phyloP scores from a whole-genome alignment of 2,888 invertebrate genomes.

The Saturnia pavonia region DNA sequence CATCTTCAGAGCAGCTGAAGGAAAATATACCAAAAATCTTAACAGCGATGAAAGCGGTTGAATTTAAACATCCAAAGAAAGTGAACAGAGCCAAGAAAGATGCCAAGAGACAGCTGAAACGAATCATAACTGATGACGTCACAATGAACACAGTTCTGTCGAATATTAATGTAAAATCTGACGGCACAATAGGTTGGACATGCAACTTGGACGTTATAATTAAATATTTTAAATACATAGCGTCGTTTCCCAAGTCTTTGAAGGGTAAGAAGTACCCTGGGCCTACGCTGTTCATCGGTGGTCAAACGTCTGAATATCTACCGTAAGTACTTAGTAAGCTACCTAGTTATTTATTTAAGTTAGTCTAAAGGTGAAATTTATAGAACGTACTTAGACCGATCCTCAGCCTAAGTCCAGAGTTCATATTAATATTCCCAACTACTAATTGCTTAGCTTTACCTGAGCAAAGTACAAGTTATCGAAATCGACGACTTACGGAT shows the following conservation, averaged over 20 bases:
- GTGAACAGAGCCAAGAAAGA: conserved; percentile 44
- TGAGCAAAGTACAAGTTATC: too few relatives aligned
- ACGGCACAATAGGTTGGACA: conserved; percentile 84
- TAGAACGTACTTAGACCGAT: background rate
- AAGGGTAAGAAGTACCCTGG: conserved; percentile 73
- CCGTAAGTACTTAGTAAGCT: conserved; percentile 74
- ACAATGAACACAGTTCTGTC: conserved; percentile 79
- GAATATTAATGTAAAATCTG: conserved; percentile 72
- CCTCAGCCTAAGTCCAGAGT: too few relatives aligned
- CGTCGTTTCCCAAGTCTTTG: conserved; percentile 81
- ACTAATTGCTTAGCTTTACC: too few relatives aligned
- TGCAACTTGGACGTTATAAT: conserved; percentile 88
- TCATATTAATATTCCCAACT: too few relatives aligned
- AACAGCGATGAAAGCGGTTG: conserved; percentile 59
- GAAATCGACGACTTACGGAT: too few relatives aligned
- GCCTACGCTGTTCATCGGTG: conserved; percentile 91
- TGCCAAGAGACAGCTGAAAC: conserved; percentile 47
- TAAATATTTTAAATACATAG: conserved; percentile 83
- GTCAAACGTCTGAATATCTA: conserved; percentile 89
- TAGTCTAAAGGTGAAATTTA: background rate
- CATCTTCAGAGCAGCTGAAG: conserved; percentile 75
- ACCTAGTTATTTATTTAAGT: background rate
- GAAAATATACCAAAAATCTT: conserved; percentile 83
- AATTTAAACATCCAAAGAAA: conserved; percentile 49
- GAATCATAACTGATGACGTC: conserved; percentile 70